A percentile compares a stretch with the other conserved stretches of the same genome.
These are phyloP conservation scores for Eunapius fragilis DNA, from an alignment of 37 sponge, comb jelly and placozoan genomes.

Conservation along the genomic window DNA sequence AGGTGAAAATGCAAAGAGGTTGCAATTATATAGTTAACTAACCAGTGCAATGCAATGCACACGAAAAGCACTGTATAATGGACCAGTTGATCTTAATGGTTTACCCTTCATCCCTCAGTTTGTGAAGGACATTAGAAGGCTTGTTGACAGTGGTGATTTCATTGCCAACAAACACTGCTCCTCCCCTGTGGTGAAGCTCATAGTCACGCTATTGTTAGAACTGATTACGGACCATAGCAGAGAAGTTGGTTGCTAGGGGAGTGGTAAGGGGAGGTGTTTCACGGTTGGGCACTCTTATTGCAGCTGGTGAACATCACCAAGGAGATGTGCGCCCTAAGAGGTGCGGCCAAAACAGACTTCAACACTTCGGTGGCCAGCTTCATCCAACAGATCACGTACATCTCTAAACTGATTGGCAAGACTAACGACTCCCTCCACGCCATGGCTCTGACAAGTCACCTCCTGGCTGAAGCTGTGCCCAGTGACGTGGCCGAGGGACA, in stretches of 20 bases:
- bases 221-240: slow-evolving; percentile 84
- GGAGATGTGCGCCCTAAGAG: slow-evolving; percentile 73
- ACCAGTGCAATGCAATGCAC: too few relatives aligned
- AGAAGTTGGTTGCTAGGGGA: slow-evolving; percentile 42
- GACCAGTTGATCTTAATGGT: too few relatives aligned
- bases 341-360: slow-evolving; percentile 59
- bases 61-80: too few relatives aligned
- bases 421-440: slow-evolving; percentile 48
- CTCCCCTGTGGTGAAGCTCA: slow-evolving; percentile 54
- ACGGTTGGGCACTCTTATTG: neutral
- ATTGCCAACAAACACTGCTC: slow-evolving; percentile 66
- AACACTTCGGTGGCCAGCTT: slow-evolving; percentile 58
- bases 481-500: slow-evolving; percentile 27
- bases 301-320: slow-evolving; percentile 77
- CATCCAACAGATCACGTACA: slow-evolving; percentile 65
- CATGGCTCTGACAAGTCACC: slow-evolving; percentile 61
- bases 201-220: slow-evolving; percentile 70
- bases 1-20: too few relatives aligned
- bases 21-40: too few relatives aligned
- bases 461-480: slow-evolving; percentile 57
- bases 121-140: slow-evolving; percentile 74
- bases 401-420: slow-evolving; percentile 70
- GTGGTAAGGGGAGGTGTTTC: too few relatives aligned
- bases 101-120: slow-evolving; percentile 34
- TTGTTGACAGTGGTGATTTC: slow-evolving; percentile 78